Base-by-base conservation (phyloP, 2,888 invertebrate species). In the Melinopterus prodromus region DNA sequence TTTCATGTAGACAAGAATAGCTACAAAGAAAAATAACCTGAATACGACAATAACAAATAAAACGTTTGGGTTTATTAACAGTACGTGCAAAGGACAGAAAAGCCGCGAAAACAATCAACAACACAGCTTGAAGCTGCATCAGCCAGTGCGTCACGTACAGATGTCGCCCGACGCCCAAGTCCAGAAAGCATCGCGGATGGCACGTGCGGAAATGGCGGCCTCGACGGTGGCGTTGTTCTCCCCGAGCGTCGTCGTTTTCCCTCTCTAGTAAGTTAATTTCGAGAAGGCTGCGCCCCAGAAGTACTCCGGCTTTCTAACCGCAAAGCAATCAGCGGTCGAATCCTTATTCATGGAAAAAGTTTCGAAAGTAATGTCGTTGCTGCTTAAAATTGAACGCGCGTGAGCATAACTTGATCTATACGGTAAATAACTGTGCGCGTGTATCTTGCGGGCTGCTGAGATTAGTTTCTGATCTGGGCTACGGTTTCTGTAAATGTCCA, bases 281-380 rank as follows among this genome's bases (percentile, higher is more conserved):
- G 53, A 53, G 53, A 7, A 53, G 12, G 53, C 53, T 53, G 53
- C 53, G 53, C 53, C 53, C 7, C 53, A 26, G 26, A 26, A 26
- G 26, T 53, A 53, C 53, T 53, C 9, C 53, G 1, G 53, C 53
- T 53, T 53, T 12, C 53, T 53, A 53, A 53, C 53, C 53, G 53
- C 53, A 53, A 53, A 53, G 53, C 53, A 53, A 53, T 53, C 53
- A 53, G 53, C 53, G 53, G 53, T 12, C 53, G 53, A 53, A 53
- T 53, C 53, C 53, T 53, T 53, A 53, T 53, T 53, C 53, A 53
- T 53, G 53, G 53, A 53, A 53, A 53, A 53, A 53, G 53, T 53
- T 53, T 53, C 5, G 53, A 53, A 53, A 53, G 53, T 53, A 12
- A 53, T 53, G 7, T 7, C 53, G 53, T 53, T 6, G 53, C 53